phyloP scores from a whole-genome alignment of 2,888 invertebrate genomes.

The Mythimna pallens region DNA sequence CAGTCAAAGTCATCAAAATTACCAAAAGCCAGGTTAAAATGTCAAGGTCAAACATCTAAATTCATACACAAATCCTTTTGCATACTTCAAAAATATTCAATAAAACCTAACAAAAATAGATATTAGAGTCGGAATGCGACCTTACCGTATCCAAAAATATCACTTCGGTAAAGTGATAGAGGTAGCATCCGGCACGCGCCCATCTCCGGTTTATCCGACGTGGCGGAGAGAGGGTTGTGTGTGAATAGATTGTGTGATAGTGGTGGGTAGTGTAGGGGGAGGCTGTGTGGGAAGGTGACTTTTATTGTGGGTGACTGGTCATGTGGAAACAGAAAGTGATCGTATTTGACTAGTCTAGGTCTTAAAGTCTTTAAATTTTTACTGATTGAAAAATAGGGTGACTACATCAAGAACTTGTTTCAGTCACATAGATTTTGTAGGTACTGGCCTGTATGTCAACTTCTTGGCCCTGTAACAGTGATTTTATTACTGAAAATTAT shows the following conservation, averaged over 20 bases:
- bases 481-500: too few relatives aligned
- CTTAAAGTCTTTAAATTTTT: too few relatives aligned
- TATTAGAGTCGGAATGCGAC: conserved; percentile 40
- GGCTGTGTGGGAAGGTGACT: neutral
- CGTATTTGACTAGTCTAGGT: neutral
- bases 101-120: conserved; percentile 51
- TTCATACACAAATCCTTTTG: conserved; percentile 2
- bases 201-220: conserved; percentile 56
- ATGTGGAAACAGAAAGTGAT: neutral
- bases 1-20: neutral
- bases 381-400: too few relatives aligned
- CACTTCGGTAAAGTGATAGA: conserved; percentile 50
- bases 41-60: conserved; percentile 8
- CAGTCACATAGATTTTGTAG: too few relatives aligned
- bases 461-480: too few relatives aligned
- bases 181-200: conserved; percentile 50
- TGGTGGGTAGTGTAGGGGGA: conserved; percentile 17
- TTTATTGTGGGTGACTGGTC: conserved; percentile 10
- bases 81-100: conserved; percentile 40
- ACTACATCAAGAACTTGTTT: too few relatives aligned
- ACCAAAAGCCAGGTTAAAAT: neutral
- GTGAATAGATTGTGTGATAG: conserved; percentile 24
- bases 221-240: conserved; percentile 46
- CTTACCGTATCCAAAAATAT: conserved; percentile 42
- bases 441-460: too few relatives aligned